Evolutionary conservation across 1,140 invertebrate species (phyloP).

Genomic region (Ceratina calcarata): DNA sequence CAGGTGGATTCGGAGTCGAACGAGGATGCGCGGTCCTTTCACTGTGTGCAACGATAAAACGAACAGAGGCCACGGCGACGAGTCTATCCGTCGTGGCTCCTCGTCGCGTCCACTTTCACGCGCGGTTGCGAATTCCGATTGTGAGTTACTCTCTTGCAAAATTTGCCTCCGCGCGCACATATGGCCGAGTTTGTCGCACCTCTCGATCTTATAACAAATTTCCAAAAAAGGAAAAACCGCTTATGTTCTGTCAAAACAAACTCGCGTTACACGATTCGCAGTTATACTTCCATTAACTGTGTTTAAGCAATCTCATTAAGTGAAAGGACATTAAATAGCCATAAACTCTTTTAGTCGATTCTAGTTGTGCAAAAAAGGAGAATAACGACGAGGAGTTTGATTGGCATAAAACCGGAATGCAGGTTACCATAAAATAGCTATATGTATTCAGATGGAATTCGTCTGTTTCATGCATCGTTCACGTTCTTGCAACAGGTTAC

Average conservation of each 20-base stretch:
- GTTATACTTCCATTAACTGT: no score
- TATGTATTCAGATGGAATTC: constrained; percentile 69
- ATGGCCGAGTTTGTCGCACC: constrained; percentile 24
- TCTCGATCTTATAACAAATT: background rate
- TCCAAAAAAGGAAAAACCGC: background rate
- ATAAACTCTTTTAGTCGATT: no score
- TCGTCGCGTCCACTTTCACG: constrained; percentile 63
- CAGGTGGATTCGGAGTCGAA: background rate
- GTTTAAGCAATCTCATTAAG: no score
- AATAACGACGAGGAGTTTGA: background rate
- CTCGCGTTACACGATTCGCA: no score
- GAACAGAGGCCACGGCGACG: constrained; percentile 14
- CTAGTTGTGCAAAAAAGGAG: no score
- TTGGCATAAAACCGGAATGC: constrained; percentile 21
- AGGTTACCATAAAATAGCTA: constrained; percentile 66
- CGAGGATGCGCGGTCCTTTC: constrained; percentile 58
- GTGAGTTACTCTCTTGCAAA: constrained; percentile 30
- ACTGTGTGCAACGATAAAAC: constrained; percentile 45
- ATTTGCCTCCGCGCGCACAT: constrained; percentile 14
- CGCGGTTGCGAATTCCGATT: constrained; percentile 53
- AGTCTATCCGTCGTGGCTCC: constrained; percentile 28
- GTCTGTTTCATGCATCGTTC: constrained; percentile 30
- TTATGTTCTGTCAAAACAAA: no score
- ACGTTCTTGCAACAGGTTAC: constrained; percentile 54
- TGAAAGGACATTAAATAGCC: no score